Conservation (phyloP, 2,113 vertebrate genomes). For the Peromyscus polionotus region DNA sequence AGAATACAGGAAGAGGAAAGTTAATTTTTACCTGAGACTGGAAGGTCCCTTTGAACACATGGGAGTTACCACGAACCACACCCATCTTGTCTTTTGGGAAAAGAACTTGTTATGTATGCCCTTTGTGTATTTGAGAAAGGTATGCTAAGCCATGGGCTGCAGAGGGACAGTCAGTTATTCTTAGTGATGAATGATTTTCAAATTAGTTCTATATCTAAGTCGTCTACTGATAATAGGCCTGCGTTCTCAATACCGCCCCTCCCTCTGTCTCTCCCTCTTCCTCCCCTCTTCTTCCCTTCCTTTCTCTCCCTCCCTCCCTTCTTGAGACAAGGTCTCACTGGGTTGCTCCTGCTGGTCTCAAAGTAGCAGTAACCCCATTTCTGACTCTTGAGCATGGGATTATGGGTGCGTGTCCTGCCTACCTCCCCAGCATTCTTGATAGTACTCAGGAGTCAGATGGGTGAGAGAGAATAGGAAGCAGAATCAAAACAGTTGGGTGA, state of each 20-base stretch:
- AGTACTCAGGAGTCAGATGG: neutral
- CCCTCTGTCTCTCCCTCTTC: no score
- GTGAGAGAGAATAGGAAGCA: neutral
- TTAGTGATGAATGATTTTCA: neutral
- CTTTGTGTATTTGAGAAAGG: neutral
- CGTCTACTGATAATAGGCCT: neutral
- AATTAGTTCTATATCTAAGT: fast-evolving
- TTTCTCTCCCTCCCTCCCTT: neutral
- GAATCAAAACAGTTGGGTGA: neutral
- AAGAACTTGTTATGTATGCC: neutral
- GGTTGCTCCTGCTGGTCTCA: neutral
- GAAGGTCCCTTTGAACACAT: no score
- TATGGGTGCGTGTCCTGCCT: no score
- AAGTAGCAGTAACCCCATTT: neutral
- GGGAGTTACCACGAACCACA: no score
- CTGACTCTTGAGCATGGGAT: neutral
- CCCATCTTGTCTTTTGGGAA: neutral
- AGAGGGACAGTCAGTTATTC: neutral
- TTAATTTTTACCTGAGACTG: neutral
- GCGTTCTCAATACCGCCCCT: neutral
- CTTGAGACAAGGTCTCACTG: neutral
- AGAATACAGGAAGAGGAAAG: neutral
- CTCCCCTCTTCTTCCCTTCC: no score
- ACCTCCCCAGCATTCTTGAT: neutral
- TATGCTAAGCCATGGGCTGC: no score